phyloP scores from a whole-genome alignment of 2,113 vertebrate species.

The Cacatua alba region DNA sequence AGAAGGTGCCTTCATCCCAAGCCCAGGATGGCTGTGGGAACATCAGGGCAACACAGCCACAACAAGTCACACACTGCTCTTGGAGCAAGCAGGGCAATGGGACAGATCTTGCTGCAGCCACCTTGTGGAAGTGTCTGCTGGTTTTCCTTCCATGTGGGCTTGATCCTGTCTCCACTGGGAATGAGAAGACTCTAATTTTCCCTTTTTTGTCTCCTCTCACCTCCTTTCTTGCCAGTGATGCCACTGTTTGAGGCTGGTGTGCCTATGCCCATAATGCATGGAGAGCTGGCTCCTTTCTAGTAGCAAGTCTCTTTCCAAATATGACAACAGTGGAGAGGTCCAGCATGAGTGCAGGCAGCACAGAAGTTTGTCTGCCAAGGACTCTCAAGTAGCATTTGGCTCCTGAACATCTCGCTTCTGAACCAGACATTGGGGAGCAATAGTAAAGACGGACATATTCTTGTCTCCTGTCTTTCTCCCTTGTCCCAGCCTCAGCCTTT shows the following conservation, averaged over 20 bases:
- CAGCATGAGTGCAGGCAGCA: background rate
- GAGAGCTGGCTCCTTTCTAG: background rate
- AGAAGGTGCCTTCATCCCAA: background rate
- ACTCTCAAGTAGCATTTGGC: background rate
- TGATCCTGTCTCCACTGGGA: background rate
- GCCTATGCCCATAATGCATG: background rate
- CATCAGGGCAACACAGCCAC: no score
- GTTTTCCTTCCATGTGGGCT: background rate
- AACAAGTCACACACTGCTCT: accelerated
- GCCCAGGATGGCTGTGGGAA: background rate
- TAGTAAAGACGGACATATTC: background rate
- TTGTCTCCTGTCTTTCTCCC: background rate
- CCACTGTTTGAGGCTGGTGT: background rate
- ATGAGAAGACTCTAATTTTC: background rate
- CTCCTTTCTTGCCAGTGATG: background rate
- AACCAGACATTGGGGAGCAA: background rate
- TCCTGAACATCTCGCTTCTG: background rate
- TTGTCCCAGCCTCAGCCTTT: background rate
- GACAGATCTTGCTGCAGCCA: background rate
- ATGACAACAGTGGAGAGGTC: background rate
- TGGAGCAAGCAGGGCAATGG: background rate
- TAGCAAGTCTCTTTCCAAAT: background rate
- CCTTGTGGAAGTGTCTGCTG: background rate
- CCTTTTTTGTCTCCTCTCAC: background rate
- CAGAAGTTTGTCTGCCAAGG: background rate